Evolutionary conservation across 2,888 invertebrate genomes (phyloP).

Genomic region (Tolmerus cingulatus): DNA sequence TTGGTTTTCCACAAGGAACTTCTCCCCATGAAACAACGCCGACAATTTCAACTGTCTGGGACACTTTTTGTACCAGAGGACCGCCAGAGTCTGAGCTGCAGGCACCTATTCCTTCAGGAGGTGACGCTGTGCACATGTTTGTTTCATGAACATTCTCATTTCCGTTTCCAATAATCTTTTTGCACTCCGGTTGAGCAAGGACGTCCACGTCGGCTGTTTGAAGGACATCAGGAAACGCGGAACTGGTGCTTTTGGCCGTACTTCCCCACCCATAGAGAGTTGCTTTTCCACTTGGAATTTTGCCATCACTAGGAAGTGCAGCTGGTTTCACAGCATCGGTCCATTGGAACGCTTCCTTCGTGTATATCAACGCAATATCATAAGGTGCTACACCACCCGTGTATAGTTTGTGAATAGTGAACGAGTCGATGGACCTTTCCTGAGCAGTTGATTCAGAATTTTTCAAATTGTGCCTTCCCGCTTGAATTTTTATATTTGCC

Average conservation of each 20-base stretch:
- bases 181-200: conserved; percentile 56
- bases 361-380: conserved; percentile 60
- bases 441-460: conserved; percentile 54
- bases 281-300: conserved; percentile 56
- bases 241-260: conserved; percentile 56
- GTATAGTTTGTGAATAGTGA: conserved; percentile 57
- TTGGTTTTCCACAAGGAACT: conserved; percentile 63
- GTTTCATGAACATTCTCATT: conserved; percentile 53
- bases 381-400: conserved; percentile 61
- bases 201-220: conserved; percentile 59
- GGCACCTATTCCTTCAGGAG: conserved; percentile 59
- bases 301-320: conserved; percentile 56
- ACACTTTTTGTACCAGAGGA: conserved; percentile 56
- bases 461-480: conserved; percentile 60
- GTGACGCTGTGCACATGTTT: conserved; percentile 60
- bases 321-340: conserved; percentile 57
- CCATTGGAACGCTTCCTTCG: conserved; percentile 56
- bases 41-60: conserved; percentile 54
- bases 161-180: conserved; percentile 54
- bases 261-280: conserved; percentile 62
- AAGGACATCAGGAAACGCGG: conserved; percentile 55
- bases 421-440: conserved; percentile 57
- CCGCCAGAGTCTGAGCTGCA: conserved; percentile 62
- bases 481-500: conserved; percentile 56
- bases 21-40: conserved; percentile 67